Evolutionary conservation across 1,140 invertebrate genomes (phyloP), one percentile per base, ranked within the genome.

Genomic region (Geopemphigus sp.): DNA sequence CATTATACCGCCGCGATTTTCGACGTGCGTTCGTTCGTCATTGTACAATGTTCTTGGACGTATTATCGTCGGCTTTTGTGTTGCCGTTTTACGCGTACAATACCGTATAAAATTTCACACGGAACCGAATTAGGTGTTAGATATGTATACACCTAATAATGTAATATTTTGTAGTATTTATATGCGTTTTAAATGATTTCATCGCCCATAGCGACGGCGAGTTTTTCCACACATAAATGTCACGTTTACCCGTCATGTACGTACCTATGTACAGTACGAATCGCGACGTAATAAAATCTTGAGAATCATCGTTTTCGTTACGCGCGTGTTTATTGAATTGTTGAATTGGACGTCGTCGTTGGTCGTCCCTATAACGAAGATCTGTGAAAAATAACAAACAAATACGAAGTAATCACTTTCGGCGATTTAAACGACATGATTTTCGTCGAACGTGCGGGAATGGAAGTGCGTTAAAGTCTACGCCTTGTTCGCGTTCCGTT

Each of bases 391-490:
- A 61, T 15, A 56, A 1, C 59, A 63, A 63, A 63, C 17, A 72
- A 39, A 39, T 39, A 4, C 8, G 8, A 39, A 39, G 8, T 39
- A 39, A 39, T 3, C 32, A 39, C 8, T 39, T 8, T 39, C 32
- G 32, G 32, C 32, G 32, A 4, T 39, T 39, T 39, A 39, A 39
- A 39, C 8, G 32, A 39, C 32, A 8, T 39, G 3, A 39, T 39
- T 39, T 39, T 39, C 24, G 8, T 1, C 1, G 15, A n/a, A n/a
- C n/a, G n/a, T n/a, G n/a, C n/a, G n/a, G n/a, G n/a, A n/a, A n/a
- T n/a, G n/a, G 0, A 50, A n/a, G 47, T n/a, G 68, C 68, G 68
- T 72, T 72, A 29, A 72, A 72, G 68, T 72, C 68, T 72, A 29
- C 47, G 17, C 5, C 26, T n/a, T 12, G 47, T 50, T 50, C 47